These are phyloP conservation scores for Eupithecia insigniata DNA, from an alignment of 2,888 invertebrate species.

Conservation along the genomic window DNA sequence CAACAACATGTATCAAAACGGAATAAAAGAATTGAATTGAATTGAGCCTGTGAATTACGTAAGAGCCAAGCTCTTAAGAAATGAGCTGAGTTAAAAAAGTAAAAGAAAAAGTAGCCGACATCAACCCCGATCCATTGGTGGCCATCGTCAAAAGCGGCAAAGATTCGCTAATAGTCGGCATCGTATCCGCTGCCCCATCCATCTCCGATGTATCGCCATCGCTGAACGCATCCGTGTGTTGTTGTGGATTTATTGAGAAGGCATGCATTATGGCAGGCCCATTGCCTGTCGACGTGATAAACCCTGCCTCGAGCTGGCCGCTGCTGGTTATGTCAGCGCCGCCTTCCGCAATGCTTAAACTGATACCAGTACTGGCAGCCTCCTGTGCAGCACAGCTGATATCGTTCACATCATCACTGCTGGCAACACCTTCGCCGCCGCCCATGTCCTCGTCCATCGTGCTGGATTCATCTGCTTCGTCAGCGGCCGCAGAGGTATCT, in stretches of 20 bases:
- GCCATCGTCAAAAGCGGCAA: slow-evolving; percentile 73
- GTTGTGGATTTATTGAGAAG: slow-evolving; percentile 69
- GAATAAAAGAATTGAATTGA: too few relatives aligned
- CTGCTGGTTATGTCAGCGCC: slow-evolving; percentile 78
- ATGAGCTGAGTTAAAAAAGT: too few relatives aligned
- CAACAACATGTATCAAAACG: too few relatives aligned
- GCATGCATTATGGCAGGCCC: slow-evolving; percentile 73
- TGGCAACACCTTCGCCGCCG: slow-evolving; percentile 79
- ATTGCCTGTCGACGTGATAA: slow-evolving; percentile 77
- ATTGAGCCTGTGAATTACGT: too few relatives aligned
- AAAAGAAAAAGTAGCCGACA: slow-evolving; percentile 69
- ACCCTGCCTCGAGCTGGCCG: slow-evolving; percentile 71
- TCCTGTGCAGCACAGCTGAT: slow-evolving; percentile 80
- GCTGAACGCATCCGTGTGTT: slow-evolving; percentile 68
- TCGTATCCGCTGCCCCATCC: slow-evolving; percentile 74
- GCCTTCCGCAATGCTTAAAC: slow-evolving; percentile 79
- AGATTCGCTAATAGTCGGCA: slow-evolving; percentile 75
- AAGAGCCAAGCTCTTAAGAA: too few relatives aligned
- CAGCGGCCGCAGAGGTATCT: slow-evolving; percentile 61
- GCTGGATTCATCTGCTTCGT: slow-evolving; percentile 78
- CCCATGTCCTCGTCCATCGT: slow-evolving; percentile 83
- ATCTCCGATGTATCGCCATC: slow-evolving; percentile 80
- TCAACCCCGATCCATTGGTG: slow-evolving; percentile 71
- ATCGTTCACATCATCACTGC: slow-evolving; percentile 81
- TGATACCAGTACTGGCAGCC: slow-evolving; percentile 74